Evolutionary conservation across 2,797 vertebrate species (phyloP).

Genomic region (Sciaenops ocellatus): DNA sequence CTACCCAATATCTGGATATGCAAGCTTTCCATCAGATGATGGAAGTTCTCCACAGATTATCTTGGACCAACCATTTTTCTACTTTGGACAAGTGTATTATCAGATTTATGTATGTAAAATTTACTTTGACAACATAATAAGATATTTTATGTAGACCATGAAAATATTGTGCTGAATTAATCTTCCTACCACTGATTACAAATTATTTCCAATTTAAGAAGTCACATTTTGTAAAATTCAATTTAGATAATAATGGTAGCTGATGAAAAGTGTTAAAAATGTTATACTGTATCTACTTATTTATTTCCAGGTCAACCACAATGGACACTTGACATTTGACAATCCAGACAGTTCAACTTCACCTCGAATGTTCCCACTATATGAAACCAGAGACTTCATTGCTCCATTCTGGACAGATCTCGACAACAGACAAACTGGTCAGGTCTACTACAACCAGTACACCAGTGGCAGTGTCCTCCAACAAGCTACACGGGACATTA

Average conservation of each 20-base stretch:
- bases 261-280: no score
- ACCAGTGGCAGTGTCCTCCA: constrained; percentile 35
- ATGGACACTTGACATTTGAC: constrained; percentile 79
- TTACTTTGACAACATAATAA: no score
- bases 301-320: constrained; percentile 74
- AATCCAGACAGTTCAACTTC: rapidly evolving
- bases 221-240: no score
- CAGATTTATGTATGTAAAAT: no score
- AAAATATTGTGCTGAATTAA: neutral
- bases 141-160: neutral
- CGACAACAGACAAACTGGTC: constrained; percentile 64
- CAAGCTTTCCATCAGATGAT: no score
- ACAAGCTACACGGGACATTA: constrained; percentile 75
- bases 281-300: no score
- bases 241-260: no score
- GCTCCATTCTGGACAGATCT: constrained; percentile 80
- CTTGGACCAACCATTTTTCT: no score
- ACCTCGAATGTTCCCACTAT: constrained; percentile 52
- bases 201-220: no score
- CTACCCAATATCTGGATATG: no score
- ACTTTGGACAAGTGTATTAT: no score
- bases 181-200: neutral
- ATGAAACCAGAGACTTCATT: constrained; percentile 65
- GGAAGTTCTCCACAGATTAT: no score
- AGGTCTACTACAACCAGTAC: constrained; percentile 74